A percentile compares a stretch with the other conserved stretches of the same genome.
Evolutionary conservation across 2,113 vertebrate genomes (phyloP).

Genomic region (Smithornis capensis): DNA sequence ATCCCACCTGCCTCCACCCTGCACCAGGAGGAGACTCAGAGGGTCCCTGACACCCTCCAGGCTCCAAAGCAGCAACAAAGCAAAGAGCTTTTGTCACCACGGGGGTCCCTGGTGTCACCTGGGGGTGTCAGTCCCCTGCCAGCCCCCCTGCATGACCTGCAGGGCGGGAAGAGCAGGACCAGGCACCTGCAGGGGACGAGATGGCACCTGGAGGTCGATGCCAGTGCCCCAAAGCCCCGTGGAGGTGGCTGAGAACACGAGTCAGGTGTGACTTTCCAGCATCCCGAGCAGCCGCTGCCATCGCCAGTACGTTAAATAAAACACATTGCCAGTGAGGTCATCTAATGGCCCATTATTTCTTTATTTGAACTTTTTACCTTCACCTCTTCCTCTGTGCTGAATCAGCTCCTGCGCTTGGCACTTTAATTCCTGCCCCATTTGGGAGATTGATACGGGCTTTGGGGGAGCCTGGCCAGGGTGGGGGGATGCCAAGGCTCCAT

Average conservation of each 20-base stretch:
- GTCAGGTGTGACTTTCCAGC: background rate
- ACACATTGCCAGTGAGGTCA: conserved; percentile 57
- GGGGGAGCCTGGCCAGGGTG: background rate
- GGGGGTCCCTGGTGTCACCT: background rate
- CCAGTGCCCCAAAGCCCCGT: rapidly evolving
- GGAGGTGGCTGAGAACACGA: background rate
- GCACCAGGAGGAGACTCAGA: rapidly evolving
- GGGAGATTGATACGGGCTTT: background rate
- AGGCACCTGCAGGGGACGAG: background rate
- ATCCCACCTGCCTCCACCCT: background rate
- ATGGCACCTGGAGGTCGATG: rapidly evolving
- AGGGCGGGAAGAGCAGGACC: background rate
- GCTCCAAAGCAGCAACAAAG: background rate
- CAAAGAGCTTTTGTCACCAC: background rate
- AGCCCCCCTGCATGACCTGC: too few species aligned
- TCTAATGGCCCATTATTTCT: conserved; percentile 35
- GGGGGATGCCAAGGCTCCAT: background rate
- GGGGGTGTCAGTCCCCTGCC: background rate
- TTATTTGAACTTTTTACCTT: conserved; percentile 66
- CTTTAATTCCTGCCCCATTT: conserved; percentile 10
- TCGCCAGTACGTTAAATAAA: background rate
- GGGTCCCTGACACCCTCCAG: background rate
- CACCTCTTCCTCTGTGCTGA: conserved; percentile 52
- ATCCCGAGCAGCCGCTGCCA: background rate
- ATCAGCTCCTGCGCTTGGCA: conserved; percentile 15